phyloP scores from a whole-genome alignment of 2,113 vertebrate species.

The Melanocharis versteri region DNA sequence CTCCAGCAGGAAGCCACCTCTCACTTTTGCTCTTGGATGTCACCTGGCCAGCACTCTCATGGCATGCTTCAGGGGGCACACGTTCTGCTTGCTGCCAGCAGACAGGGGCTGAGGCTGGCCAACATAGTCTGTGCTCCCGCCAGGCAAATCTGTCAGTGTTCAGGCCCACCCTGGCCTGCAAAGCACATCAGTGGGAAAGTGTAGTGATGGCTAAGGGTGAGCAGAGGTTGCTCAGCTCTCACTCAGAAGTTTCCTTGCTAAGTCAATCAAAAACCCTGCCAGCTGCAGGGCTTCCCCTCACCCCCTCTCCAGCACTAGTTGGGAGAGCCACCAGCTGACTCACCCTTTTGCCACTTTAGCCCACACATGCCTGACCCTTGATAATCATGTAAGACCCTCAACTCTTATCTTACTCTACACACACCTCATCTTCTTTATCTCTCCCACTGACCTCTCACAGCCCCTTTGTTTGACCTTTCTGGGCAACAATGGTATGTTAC shows the following conservation, averaged over 20 bases:
- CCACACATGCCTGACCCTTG: background rate
- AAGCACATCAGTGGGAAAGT: background rate
- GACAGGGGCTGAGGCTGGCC: background rate
- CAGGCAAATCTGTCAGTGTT: background rate
- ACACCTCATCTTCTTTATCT: conserved; percentile 23
- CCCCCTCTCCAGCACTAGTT: background rate
- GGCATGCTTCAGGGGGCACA: background rate
- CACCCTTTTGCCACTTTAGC: background rate
- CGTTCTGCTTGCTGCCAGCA: background rate
- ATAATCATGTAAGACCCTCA: accelerated
- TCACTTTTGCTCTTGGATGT: background rate
- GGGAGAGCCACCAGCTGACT: background rate
- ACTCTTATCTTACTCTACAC: background rate
- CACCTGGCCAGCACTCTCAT: background rate
- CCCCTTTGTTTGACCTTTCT: background rate
- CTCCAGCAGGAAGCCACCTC: background rate
- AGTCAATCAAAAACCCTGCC: background rate
- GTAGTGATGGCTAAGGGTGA: background rate
- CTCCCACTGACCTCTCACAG: background rate
- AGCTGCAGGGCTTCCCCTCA: background rate
- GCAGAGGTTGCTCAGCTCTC: background rate
- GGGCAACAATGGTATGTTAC: background rate
- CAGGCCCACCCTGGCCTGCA: background rate
- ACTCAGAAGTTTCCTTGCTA: background rate
- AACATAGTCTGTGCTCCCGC: background rate